A percentile compares a stretch with the other conserved stretches of the same genome.
Evolutionary conservation across 2,113 vertebrate species (phyloP).

Genomic region (Poeciliopsis retropinna): DNA sequence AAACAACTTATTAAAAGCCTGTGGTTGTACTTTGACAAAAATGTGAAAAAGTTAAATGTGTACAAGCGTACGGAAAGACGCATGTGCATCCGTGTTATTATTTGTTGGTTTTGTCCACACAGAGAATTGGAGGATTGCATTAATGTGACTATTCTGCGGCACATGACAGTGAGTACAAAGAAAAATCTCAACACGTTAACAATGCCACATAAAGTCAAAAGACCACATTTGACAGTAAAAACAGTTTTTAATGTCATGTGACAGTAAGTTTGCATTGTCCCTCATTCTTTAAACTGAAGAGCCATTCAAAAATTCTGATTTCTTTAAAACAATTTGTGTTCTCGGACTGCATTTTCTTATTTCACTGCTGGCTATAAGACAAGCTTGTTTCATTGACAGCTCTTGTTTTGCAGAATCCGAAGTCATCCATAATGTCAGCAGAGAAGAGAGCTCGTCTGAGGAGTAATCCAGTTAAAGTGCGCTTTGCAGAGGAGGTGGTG

Average conservation of each 20-base stretch:
- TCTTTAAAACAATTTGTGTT: not conserved
- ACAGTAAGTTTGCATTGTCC: conserved; percentile 15
- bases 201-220: conserved; percentile 10
- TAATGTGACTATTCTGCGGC: conserved; percentile 86
- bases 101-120: conserved; percentile 44
- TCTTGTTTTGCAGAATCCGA: conserved; percentile 86
- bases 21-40: not conserved
- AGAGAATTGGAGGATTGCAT: conserved; percentile 88
- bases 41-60: not conserved
- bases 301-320: not conserved
- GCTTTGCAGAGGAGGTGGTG: conserved; percentile 95
- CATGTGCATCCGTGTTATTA: not conserved
- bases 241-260: conserved; percentile 45
- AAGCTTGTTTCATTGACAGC: not conserved
- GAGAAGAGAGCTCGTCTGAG: conserved; percentile 96
- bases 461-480: conserved; percentile 95
- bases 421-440: conserved; percentile 94
- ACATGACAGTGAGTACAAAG: conserved; percentile 83
- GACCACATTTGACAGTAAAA: conserved; percentile 14
- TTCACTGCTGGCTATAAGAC: not conserved
- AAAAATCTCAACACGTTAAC: conserved; percentile 25
- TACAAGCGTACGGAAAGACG: not conserved
- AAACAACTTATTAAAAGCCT: too few species aligned
- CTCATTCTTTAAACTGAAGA: not conserved
- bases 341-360: conserved; percentile 1